These are phyloP conservation scores for Shinisaurus crocodilurus DNA, from an alignment of 2,113 vertebrate species.

Conservation along the genomic window DNA sequence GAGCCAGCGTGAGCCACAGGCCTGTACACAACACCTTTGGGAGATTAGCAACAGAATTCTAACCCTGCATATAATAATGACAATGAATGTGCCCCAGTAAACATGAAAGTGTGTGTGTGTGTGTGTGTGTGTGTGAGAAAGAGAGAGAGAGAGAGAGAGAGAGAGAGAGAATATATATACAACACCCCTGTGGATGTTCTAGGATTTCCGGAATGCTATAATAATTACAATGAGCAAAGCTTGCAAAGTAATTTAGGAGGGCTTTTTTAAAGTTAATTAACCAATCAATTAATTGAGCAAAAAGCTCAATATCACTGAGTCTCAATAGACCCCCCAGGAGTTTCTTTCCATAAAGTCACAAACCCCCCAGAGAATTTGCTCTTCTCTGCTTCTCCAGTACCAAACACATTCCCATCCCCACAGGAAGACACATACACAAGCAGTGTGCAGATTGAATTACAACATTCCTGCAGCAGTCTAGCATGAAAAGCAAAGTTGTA, in stretches of 20 bases:
- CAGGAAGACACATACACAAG: background rate
- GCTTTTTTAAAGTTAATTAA: slow-evolving; percentile 19
- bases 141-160: background rate
- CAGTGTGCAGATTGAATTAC: background rate
- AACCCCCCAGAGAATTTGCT: background rate
- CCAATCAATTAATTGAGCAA: slow-evolving; percentile 11
- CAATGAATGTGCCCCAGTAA: background rate
- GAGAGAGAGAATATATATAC: background rate
- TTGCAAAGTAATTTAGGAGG: background rate
- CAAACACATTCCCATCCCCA: background rate
- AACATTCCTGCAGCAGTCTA: background rate
- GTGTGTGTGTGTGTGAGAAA: too few species aligned
- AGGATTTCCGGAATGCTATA: slow-evolving; percentile 19
- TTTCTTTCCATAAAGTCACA: slow-evolving; percentile 5
- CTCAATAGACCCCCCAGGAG: background rate
- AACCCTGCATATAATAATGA: background rate
- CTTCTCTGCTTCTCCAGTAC: background rate
- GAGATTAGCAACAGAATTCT: background rate
- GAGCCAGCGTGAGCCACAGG: too few species aligned
- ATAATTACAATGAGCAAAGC: slow-evolving; percentile 9
- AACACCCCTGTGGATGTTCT: background rate
- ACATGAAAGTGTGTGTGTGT: background rate
- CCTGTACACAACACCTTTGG: background rate
- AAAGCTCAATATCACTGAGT: background rate
- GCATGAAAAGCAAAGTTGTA: background rate